phyloP scores from a whole-genome alignment of 2,888 invertebrate species.

The Andrena trimmerana region DNA sequence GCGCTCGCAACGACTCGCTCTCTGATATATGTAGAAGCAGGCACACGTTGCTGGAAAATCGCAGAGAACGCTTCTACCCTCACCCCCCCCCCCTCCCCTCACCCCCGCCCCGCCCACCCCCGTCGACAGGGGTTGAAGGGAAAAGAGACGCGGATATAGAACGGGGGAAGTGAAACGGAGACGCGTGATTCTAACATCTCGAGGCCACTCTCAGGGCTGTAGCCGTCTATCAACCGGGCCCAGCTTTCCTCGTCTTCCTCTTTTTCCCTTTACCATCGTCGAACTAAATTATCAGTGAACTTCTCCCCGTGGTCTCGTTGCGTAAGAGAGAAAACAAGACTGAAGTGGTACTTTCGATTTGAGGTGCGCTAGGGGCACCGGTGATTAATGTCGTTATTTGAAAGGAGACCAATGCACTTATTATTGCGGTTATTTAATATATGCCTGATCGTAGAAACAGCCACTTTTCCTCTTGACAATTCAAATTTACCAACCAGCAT shows the following conservation, averaged over 20 bases:
- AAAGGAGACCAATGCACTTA: not conserved
- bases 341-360: constrained; percentile 44
- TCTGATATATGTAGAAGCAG: constrained; percentile 70
- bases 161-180: constrained; percentile 26
- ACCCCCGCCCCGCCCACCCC: not conserved
- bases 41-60: constrained; percentile 73
- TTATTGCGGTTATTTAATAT: not conserved
- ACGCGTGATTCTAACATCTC: constrained; percentile 47
- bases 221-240: constrained; percentile 26
- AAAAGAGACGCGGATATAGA: constrained; percentile 48
- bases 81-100: not conserved
- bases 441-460: not conserved
- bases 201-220: constrained; percentile 70
- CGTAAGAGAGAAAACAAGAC: constrained; percentile 52
- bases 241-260: constrained; percentile 9
- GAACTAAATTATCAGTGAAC: not conserved
- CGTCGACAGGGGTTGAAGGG: constrained; percentile 66
- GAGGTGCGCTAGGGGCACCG: not conserved
- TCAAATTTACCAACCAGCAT: no score
- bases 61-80: constrained; percentile 57
- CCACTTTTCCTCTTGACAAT: no score
- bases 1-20: constrained; percentile 67
- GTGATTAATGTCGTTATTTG: constrained; percentile 5
- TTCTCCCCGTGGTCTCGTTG: constrained; percentile 34
- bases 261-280: not conserved